phyloP scores from a whole-genome alignment of 64 coral and sea anemone genomes.

The Pocillopora damicornis region DNA sequence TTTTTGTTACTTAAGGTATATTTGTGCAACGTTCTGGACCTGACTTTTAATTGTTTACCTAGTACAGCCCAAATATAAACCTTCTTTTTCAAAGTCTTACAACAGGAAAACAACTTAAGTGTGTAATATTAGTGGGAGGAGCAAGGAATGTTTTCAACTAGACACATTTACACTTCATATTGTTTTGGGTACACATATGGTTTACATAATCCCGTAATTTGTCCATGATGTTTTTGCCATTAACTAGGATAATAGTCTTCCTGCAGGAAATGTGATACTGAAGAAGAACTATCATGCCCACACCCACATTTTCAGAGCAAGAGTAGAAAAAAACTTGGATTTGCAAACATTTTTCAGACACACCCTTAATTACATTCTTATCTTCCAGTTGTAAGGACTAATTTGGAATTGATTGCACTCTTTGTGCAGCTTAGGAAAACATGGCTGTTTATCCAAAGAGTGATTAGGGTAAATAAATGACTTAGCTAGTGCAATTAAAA shows the following conservation, averaged over 20 bases:
- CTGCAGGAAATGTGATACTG: neutral
- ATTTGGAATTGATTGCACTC: constrained; percentile 33
- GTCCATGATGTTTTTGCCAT: constrained; percentile 21
- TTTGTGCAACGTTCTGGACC: neutral
- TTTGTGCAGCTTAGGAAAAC: constrained; percentile 37
- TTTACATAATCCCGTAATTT: constrained; percentile 1
- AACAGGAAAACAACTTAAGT: constrained; percentile 13
- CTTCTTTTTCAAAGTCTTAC: neutral
- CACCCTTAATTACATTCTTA: constrained; percentile 27
- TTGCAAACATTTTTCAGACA: neutral
- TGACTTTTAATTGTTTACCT: neutral
- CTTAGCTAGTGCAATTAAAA: neutral
- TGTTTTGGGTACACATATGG: constrained; percentile 20
- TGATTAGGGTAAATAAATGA: neutral
- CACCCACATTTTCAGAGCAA: neutral
- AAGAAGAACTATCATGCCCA: neutral
- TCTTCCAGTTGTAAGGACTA: constrained; percentile 34
- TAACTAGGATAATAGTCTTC: neutral
- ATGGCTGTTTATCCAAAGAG: constrained; percentile 11
- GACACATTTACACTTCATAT: constrained; percentile 24
- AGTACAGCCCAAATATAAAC: neutral
- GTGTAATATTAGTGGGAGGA: constrained; percentile 1
- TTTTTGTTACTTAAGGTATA: neutral
- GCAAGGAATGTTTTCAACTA: neutral
- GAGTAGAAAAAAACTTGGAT: neutral